Evolutionary conservation across 2,888 invertebrate species (phyloP), one percentile per base, ranked within the genome.

Genomic region (Leptothorax acervorum): DNA sequence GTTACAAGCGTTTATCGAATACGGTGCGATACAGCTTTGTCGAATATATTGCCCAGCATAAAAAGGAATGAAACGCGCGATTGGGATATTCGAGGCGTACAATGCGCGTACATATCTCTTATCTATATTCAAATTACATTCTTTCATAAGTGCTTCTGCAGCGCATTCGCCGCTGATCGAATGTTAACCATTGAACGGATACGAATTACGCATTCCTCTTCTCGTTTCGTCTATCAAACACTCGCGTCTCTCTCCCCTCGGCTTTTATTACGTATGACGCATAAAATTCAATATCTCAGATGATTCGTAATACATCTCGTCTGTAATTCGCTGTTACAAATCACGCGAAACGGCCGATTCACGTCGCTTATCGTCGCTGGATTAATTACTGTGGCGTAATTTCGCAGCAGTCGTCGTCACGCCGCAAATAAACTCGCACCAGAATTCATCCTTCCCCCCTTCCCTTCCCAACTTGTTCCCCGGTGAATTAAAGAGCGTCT

Each of bases 1-100:
- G 87, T 85, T 87, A 84, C 78, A 82, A 86, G 42, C 82, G 82
- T 83, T 87, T 84, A 86, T 89, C 76, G 74, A 78, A 68, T 57
- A 85, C 51, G 70, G 75, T 85, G 78, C 78, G 51, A 62, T 63
- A 15, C 55, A 62, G 82, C 84, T 85, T 84, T 85, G 89, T 84
- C 48, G 60, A n/a, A 28, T 53, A 45, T 62, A 23, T 78, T 71
- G 57, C 74, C 53, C 18, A 57, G 12, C 28, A 62, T 18, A 31
- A 35, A 70, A 48, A 84, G 42, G 48, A 51, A 35, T 45, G 8
- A 75, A 75, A 63, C n/a, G n/a, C n/a, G 35, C 48, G 15, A 42
- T 63, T 63, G 51, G 11, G 11, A 11, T 63, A 63, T 74, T 48
- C n/a, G 31, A 62, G 15, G 28, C 9, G 53, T 63, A 63, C 8